A percentile compares a stretch with the other conserved stretches of the same genome.
phyloP scores from a whole-genome alignment of 2,113 vertebrate species.

The Ploceus nigricollis region DNA sequence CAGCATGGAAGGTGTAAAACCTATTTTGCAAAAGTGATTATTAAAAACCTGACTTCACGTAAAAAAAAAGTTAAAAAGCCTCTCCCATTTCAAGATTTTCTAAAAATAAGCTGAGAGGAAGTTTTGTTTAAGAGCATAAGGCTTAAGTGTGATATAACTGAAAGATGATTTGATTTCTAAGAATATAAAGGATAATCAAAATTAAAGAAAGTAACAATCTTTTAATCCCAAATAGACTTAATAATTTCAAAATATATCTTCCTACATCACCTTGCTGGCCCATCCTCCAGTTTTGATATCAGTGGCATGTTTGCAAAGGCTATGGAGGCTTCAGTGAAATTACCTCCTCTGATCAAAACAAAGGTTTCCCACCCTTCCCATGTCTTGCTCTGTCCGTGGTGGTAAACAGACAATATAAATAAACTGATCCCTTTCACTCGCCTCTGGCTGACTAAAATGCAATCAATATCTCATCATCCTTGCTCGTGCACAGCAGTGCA shows the following conservation, averaged over 20 bases:
- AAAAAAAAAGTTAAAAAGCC: background rate
- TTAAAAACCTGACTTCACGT: background rate
- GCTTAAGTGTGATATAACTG: background rate
- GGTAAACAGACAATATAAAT: background rate
- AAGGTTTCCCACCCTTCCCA: background rate
- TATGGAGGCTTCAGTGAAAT: background rate
- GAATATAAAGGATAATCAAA: background rate
- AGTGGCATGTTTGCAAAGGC: background rate
- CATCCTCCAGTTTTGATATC: background rate
- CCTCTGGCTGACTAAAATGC: background rate
- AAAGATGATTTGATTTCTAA: background rate
- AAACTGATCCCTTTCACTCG: background rate
- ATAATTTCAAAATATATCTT: background rate
- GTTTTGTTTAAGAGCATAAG: background rate
- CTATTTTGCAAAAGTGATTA: background rate
- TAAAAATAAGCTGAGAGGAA: background rate
- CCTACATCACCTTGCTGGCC: background rate
- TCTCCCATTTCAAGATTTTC: background rate
- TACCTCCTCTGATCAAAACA: background rate
- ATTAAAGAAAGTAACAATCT: background rate
- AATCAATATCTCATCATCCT: conserved; percentile 44
- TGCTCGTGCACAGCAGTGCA: background rate
- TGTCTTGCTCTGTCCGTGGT: background rate
- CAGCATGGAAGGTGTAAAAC: background rate
- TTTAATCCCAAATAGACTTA: background rate